Base-by-base conservation (phyloP, 1,140 invertebrate genomes). In the Himalopsyche phryganea region DNA sequence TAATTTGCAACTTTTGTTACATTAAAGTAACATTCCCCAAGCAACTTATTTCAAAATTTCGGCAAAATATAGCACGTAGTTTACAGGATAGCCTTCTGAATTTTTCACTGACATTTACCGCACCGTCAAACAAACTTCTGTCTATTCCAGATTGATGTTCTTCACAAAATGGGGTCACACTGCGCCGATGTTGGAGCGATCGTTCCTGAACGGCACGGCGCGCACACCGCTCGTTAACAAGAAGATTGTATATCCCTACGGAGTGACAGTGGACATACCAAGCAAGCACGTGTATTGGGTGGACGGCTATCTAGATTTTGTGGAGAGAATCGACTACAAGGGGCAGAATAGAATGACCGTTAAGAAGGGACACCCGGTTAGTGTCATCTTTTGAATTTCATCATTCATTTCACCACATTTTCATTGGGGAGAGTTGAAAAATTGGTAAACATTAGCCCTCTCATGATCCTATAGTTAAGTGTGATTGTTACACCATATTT, bases 231-330 rank as follows among this genome's bases (percentile, higher is more conserved):
- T 88, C 28, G 83, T 86, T 5, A 70, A 73, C 32, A 67, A 76
- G 4, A 85, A 85, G 69, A 86, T 90, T 58, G 86, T 90, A 59
- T 89, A 89, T 75, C 87, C 87, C 1, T 82, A 81, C 65, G 84
- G 85, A 51, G 73, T 90, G 11, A 78, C 85, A 14, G 73, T 90
- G 13, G 90, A 93, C 74, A 82, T 83, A 64, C 81, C 88, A n/a
- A 83, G 81, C 44, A 71, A 83, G 60, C 80, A 85, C 64, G 77
- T 93, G 10, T 92, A 91, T 72, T 92, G 88, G 87, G 84, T 87
- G 33, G 89, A 91, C 72, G 82, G 82, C 10, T 90, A 88, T 72
- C 76, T 89, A 56, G 87, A 90, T 71, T 85, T 81, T 66, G 82
- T 89, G 10, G 88, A 88, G 70, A 72, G 83, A 42, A 80, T 86